phyloP scores from a whole-genome alignment of 2,888 invertebrate genomes.

The Patella depressa region DNA sequence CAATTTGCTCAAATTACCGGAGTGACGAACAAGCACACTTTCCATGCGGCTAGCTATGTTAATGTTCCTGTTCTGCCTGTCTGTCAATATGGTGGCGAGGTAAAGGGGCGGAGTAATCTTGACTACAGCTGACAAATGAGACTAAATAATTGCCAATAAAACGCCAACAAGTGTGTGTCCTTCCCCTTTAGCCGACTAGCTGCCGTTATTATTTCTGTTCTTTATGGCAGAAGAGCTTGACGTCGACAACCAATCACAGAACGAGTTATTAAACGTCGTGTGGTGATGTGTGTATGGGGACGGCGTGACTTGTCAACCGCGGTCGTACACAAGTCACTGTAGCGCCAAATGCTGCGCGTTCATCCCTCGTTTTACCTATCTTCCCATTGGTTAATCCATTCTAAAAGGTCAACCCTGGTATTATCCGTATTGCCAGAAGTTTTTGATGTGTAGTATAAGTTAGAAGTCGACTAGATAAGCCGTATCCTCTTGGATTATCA shows the following conservation, averaged over 20 bases:
- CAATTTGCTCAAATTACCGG: too few species aligned
- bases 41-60: too few species aligned
- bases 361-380: conserved; percentile 8
- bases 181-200: background rate
- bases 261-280: background rate
- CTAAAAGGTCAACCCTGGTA: conserved; percentile 9
- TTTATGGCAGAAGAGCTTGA: too few species aligned
- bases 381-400: conserved; percentile 14
- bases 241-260: background rate
- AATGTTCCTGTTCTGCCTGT: background rate
- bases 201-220: too few species aligned
- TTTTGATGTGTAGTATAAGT: conserved; percentile 10
- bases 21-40: too few species aligned
- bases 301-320: conserved; percentile 21
- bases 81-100: background rate
- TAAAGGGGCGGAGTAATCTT: background rate
- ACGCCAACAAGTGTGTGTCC: conserved; percentile 1
- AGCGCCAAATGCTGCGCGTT: conserved; percentile 20
- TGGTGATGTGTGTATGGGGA: conserved; percentile 6
- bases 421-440: conserved; percentile 11
- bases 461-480: conserved; percentile 8
- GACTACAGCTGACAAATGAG: background rate
- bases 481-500: conserved; percentile 30
- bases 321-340: conserved; percentile 13
- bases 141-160: conserved; percentile 2